Evolutionary conservation across 1,140 invertebrate species (phyloP).

Genomic region (Pseudomyrmex dendroicus): DNA sequence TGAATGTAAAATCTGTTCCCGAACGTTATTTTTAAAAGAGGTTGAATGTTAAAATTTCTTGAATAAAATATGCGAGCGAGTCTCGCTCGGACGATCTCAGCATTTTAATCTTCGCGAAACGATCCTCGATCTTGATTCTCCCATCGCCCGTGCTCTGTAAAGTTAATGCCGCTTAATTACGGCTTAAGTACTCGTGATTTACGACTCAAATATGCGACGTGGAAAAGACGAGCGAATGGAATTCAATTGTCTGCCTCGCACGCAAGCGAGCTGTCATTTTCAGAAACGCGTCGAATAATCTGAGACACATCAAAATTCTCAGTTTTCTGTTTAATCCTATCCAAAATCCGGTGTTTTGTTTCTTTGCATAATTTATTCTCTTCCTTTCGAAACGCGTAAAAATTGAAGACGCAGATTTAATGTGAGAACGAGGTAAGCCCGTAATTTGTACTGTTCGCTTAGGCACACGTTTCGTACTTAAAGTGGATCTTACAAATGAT

Average conservation of each 20-base stretch:
- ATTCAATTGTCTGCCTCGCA: constrained; percentile 38
- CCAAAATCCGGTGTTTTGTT: constrained; percentile 6
- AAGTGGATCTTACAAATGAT: constrained; percentile 3
- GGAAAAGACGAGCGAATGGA: constrained; percentile 36
- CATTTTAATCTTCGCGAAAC: constrained; percentile 41
- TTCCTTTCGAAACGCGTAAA: background rate
- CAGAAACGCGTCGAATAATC: constrained; percentile 31
- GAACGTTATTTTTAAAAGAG: background rate
- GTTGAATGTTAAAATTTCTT: constrained; percentile 2
- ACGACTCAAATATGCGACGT: constrained; percentile 36
- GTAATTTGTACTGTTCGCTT: constrained; percentile 7
- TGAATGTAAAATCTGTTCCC: background rate
- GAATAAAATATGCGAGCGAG: constrained; percentile 7
- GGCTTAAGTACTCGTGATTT: constrained; percentile 47
- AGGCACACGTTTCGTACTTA: background rate
- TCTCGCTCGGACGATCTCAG: constrained; percentile 17
- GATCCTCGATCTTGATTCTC: constrained; percentile 48
- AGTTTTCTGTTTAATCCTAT: background rate
- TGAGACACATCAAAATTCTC: background rate
- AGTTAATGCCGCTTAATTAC: constrained; percentile 58
- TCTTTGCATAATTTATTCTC: constrained; percentile 9
- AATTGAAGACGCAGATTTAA: background rate
- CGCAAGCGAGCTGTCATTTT: constrained; percentile 42
- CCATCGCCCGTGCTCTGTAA: constrained; percentile 22
- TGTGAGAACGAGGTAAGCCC: background rate